These are phyloP conservation scores for Lepidocyrtoides sp. DNA, from an alignment of 2,888 invertebrate species.

Conservation along the genomic window DNA sequence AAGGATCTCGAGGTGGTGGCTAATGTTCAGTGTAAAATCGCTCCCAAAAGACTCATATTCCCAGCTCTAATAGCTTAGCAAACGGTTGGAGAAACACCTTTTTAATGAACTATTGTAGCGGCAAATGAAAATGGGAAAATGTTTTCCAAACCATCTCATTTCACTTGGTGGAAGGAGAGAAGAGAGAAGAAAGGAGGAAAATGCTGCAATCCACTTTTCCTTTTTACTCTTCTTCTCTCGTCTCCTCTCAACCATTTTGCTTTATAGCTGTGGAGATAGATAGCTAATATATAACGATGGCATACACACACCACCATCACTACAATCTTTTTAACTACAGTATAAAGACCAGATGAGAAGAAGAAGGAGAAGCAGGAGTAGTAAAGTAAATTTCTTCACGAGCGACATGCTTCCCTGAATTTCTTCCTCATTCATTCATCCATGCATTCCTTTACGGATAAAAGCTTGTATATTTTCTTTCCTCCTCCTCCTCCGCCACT, in stretches of 20 bases:
- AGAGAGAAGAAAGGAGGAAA: not conserved
- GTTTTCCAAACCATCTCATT: conserved; percentile 82
- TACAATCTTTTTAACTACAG: conserved; percentile 21
- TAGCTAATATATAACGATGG: conserved; percentile 65
- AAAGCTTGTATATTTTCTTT: conserved; percentile 25
- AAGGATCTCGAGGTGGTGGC: conserved; percentile 71
- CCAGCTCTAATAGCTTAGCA: conserved; percentile 90
- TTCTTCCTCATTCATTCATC: conserved; percentile 61
- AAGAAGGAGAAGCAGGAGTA: too few species aligned
- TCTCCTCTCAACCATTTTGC: conserved; percentile 59
- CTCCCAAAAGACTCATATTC: conserved; percentile 88
- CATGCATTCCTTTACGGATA: conserved; percentile 59
- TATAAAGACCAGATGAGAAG: conserved; percentile 15
- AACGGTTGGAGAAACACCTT: conserved; percentile 92
- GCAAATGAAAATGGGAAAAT: conserved; percentile 87
- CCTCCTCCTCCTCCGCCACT: not conserved
- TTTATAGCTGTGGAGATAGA: conserved; percentile 71
- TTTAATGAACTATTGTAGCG: conserved; percentile 90
- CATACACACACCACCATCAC: not conserved
- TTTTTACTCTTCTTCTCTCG: conserved; percentile 8
- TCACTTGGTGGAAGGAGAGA: conserved; percentile 38
- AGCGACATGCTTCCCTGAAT: conserved; percentile 65
- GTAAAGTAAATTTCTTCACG: conserved; percentile 60
- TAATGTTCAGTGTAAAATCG: conserved; percentile 86
- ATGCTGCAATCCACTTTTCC: conserved; percentile 44